Conservation (phyloP, 2,888 invertebrate species). For the Dusona sp. region DNA sequence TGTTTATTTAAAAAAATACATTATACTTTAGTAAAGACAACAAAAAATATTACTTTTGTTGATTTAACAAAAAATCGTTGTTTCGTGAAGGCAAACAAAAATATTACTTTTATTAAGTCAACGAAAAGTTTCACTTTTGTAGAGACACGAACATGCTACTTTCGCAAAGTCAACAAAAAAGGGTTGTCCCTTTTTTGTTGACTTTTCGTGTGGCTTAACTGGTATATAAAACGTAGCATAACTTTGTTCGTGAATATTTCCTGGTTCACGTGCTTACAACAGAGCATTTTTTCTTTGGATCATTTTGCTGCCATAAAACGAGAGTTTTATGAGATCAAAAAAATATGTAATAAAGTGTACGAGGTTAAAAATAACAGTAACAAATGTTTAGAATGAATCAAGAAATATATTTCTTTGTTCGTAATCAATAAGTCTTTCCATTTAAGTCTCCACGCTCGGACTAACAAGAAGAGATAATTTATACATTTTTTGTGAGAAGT, state of each 20-base stretch:
- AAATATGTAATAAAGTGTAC: not conserved
- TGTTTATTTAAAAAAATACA: constrained; percentile 81
- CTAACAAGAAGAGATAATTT: not conserved
- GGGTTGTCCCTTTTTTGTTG: no score
- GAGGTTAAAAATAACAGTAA: not conserved
- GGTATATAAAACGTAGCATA: no score
- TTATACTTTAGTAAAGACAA: not conserved
- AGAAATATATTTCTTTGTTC: not conserved
- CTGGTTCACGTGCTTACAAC: not conserved
- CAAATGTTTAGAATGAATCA: not conserved
- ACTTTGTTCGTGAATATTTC: not conserved
- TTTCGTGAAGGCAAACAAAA: not conserved
- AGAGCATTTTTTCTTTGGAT: not conserved
- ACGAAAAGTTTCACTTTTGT: no score
- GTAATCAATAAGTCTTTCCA: not conserved
- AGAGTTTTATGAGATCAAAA: not conserved
- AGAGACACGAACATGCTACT: not conserved
- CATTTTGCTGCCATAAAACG: not conserved
- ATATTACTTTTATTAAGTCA: not conserved
- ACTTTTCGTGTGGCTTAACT: no score
- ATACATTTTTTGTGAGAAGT: not conserved
- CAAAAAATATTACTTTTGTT: not conserved
- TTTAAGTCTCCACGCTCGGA: not conserved
- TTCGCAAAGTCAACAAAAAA: not conserved
- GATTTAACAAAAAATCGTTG: not conserved